Evolutionary conservation across 2,113 vertebrate genomes (phyloP), one percentile per base, ranked within the genome.

Genomic region (Marcusenius ussheri): DNA sequence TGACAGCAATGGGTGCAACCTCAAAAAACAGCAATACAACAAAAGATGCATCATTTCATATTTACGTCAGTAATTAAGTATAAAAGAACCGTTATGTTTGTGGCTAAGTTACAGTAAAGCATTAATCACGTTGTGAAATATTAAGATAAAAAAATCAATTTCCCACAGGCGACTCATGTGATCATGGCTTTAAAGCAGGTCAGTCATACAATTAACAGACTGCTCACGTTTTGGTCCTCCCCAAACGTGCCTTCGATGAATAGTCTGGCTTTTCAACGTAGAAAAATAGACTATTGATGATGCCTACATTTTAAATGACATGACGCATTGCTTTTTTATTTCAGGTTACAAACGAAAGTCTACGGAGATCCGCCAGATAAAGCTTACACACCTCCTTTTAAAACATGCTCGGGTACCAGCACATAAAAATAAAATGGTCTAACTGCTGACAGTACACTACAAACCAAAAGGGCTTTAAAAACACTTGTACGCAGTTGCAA

Each of bases 31-130:
- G 50, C 91, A 5, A 77, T 47, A 49, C n/a, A 50, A 3, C 42
- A 70, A 91, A 86, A 77, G 19, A 53, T 90, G 89, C 80, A 89
- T 90, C 74, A 62, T 58, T 89, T 87, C 88, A 83, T 88, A 83
- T 47, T 17, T 21, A 51, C 17, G 56, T 90, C 31, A 84, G 90
- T 88, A 51, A 85, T 85, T 91, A 31, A 86, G 35, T 35, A 13
- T 39, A 53, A 89, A 35, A 17, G 58, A 51, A 50, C 85, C 27
- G 39, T 19, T 47, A 46, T 50, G 50, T 35, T 56, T 35, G 24
- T 31, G 31, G 17, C 21, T 31, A 90, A 66, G 83, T 49, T 42
- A 87, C 66, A 42, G 47, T 31, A 13, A 46, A 27, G 24, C 3
- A 21, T 50, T 39, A 47, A 35, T 31, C 86, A 88, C n/a, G 90